These are phyloP conservation scores for Archips xylosteana DNA, from an alignment of 2,888 invertebrate genomes.

Conservation along the genomic window DNA sequence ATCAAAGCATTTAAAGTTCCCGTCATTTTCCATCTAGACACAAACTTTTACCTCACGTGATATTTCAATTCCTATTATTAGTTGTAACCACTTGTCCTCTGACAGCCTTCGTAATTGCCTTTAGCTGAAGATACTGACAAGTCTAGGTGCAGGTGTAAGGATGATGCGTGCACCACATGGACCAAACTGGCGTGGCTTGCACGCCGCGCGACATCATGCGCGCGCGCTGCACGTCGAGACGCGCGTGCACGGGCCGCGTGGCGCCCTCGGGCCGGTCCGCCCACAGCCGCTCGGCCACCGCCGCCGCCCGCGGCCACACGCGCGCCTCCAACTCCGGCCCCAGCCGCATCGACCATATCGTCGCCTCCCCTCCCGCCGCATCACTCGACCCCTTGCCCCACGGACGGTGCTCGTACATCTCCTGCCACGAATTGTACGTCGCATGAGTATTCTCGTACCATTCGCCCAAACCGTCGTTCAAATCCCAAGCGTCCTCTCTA, in stretches of 20 bases:
- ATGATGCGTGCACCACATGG: slow-evolving; percentile 90
- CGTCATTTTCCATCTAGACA: too few species aligned
- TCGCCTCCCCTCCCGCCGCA: slow-evolving; percentile 90
- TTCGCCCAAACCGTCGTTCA: slow-evolving; percentile 92
- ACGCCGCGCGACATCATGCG: slow-evolving; percentile 86
- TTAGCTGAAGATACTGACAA: neutral
- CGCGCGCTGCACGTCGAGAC: slow-evolving; percentile 87
- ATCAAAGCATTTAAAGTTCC: too few species aligned
- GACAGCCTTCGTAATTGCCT: too few species aligned
- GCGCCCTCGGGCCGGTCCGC: slow-evolving; percentile 83
- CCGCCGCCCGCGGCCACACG: slow-evolving; percentile 93
- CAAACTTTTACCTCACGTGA: too few species aligned
- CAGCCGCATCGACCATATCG: slow-evolving; percentile 92
- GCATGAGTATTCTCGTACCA: slow-evolving; percentile 93
- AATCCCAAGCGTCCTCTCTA: slow-evolving; percentile 93
- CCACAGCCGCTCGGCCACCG: slow-evolving; percentile 92
- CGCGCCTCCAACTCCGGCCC: slow-evolving; percentile 89
- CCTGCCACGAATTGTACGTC: slow-evolving; percentile 94
- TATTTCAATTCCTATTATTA: too few species aligned
- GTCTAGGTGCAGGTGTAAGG: slow-evolving; percentile 86
- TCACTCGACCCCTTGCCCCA: slow-evolving; percentile 79
- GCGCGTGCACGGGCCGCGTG: slow-evolving; percentile 85
- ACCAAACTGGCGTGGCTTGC: slow-evolving; percentile 88
- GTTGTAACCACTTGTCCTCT: too few species aligned
- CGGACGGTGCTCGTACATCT: slow-evolving; percentile 92